phyloP scores from a whole-genome alignment of 2,888 invertebrate species.

The Byasa hedistus region DNA sequence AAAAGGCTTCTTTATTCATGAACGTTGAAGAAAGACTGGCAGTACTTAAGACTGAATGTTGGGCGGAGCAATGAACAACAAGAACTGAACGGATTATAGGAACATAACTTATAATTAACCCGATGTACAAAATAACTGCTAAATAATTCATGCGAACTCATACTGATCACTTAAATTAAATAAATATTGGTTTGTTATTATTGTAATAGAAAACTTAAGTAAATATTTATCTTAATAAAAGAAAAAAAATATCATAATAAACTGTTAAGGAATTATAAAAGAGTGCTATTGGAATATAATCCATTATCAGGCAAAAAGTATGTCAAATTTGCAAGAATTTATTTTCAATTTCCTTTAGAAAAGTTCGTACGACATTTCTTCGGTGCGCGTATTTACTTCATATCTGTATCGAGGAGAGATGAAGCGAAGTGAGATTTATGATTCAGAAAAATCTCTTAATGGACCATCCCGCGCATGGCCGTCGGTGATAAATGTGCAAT shows the following conservation, averaged over 20 bases:
- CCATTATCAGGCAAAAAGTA: conserved; percentile 12
- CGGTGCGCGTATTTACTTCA: conserved; percentile 58
- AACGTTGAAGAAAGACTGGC: conserved; percentile 41
- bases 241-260: neutral
- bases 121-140: conserved; percentile 29
- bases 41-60: conserved; percentile 51
- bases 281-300: conserved; percentile 12
- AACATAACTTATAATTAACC: conserved; percentile 64
- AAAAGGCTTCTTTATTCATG: conserved; percentile 60
- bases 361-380: conserved; percentile 36
- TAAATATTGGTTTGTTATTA: too few species aligned
- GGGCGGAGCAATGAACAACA: conserved; percentile 71
- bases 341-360: conserved; percentile 32
- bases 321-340: conserved; percentile 33
- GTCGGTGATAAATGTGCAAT: conserved; percentile 77
- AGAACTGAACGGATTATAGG: conserved; percentile 68
- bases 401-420: conserved; percentile 74
- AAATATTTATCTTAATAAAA: too few species aligned
- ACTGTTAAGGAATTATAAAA: neutral
- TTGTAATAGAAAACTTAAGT: too few species aligned
- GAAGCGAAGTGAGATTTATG: conserved; percentile 79
- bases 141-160: conserved; percentile 21
- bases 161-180: neutral
- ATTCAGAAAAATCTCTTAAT: conserved; percentile 78
- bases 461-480: conserved; percentile 72